Base-by-base conservation (phyloP, 2,113 vertebrate species). In the Gorsachius goisagi region DNA sequence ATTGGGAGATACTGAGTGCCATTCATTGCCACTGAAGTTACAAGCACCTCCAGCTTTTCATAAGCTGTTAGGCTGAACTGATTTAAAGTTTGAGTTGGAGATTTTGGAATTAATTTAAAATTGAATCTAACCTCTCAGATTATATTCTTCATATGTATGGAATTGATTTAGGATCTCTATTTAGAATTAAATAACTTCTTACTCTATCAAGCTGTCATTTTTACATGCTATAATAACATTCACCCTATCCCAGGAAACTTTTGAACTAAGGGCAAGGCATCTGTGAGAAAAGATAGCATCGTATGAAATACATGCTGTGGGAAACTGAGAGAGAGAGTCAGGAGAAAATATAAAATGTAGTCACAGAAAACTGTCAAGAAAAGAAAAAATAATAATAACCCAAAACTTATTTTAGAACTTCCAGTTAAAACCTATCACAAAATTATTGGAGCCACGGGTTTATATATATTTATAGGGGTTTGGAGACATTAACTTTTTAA, bases 71-170 rank as follows among this genome's bases (percentile, higher is more conserved):
- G 26, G 68, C 19, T 21, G 45, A 94, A 81, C 23, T 56, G 37
- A 82, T 78, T 88, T 79, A 74, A 73, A 88, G 33, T 88, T 60
- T 1, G 3, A 56, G 7, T 20, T 60, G 53, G 33, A 96, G 49
- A 76, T 72, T 93, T 90, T 88, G 18, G 44, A 85, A 91, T 93
- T 88, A 56, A 93, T 88, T 95, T 93, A 56, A 94, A 88, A 82
- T 85, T 85, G 20, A 88, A 91, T 90, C 45, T 66, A 79, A 82
- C 60, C 28, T 76, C 78, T 90, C 30, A 35, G 41, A 85, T 88
- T 79, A 88, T 92, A 85, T 67, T 85, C 44, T 78, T 91, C 59
- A 35, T 85, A 75, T 60, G 85, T 94, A 68, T 83, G 21, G 53
- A 93, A 79, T 72, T 82, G 66, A 88, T 91, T 93, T 91, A 85